phyloP scores from a whole-genome alignment of 2,113 vertebrate species.

The Nycticorax nycticorax region DNA sequence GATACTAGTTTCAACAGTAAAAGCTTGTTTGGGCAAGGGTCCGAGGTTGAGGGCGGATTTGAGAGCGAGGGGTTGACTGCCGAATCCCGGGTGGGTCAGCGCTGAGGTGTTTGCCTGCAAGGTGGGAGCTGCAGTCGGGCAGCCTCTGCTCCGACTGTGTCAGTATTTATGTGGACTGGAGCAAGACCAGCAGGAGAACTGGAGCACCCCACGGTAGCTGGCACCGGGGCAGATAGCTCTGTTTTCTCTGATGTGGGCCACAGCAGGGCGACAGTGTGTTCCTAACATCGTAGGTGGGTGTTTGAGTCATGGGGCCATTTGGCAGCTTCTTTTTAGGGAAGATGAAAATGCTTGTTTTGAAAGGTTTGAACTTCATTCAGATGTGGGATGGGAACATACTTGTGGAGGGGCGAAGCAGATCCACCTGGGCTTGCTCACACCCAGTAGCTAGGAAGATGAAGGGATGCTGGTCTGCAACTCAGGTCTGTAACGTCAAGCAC shows the following conservation, averaged over 20 bases:
- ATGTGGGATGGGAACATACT: neutral
- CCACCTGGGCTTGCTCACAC: neutral
- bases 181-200: neutral
- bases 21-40: neutral
- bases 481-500: neutral
- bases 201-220: neutral
- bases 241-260: neutral
- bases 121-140: neutral
- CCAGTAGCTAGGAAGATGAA: neutral
- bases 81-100: accelerated
- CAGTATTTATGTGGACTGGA: neutral
- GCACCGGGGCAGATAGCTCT: neutral
- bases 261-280: accelerated
- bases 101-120: neutral
- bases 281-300: neutral
- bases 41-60: accelerated
- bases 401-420: neutral
- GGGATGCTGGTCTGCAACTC: neutral
- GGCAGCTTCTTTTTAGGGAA: neutral
- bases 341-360: neutral
- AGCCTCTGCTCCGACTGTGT: neutral
- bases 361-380: neutral
- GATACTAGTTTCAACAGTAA: neutral
- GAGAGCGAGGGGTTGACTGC: neutral
- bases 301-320: accelerated